phyloP scores from a whole-genome alignment of 2,113 vertebrate genomes.

The Charadrius vociferus region DNA sequence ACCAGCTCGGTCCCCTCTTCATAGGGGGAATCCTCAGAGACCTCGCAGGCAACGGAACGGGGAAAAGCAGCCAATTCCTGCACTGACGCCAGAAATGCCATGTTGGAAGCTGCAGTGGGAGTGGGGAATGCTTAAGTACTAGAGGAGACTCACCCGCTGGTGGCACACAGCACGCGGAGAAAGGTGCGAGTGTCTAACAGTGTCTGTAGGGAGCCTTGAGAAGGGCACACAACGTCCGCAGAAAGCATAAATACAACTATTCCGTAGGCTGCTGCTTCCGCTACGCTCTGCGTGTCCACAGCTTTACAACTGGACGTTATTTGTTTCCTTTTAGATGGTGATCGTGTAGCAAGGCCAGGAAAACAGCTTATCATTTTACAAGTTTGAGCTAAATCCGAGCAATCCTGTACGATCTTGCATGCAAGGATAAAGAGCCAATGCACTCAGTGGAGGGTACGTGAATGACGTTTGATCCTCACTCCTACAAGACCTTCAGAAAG shows the following conservation, averaged over 20 bases:
- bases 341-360: not conserved
- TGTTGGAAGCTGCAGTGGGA: not conserved
- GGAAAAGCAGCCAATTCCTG: not conserved
- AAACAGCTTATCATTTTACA: not conserved
- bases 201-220: not conserved
- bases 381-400: not conserved
- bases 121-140: not conserved
- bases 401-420: not conserved
- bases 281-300: fast-evolving
- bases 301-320: not conserved
- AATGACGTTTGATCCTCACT: not conserved
- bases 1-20: not conserved
- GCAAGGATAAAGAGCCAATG: not conserved
- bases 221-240: not conserved
- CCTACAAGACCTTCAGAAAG: not conserved
- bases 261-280: not conserved
- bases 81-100: not conserved
- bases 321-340: not conserved
- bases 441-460: not conserved
- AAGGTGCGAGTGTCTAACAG: not conserved
- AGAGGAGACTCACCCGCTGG: not conserved
- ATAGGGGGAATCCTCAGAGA: not conserved
- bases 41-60: not conserved
- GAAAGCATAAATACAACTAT: not conserved
- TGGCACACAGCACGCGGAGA: not conserved